Conservation (phyloP, 1,140 invertebrate genomes). For the Mizuhopecten yessoensis region DNA sequence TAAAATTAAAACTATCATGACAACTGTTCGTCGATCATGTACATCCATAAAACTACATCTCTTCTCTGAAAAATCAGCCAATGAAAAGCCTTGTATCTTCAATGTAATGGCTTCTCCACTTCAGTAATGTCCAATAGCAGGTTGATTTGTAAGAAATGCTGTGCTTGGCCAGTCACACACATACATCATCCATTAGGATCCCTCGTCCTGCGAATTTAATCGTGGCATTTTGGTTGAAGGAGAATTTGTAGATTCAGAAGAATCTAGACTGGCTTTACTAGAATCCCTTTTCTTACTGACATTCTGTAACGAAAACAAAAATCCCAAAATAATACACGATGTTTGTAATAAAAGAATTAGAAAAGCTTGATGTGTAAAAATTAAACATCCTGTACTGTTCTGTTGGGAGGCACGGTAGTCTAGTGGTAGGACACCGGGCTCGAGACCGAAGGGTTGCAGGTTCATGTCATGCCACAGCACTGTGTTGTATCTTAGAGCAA, state of each 20-base stretch:
- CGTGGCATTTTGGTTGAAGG: slow-evolving; percentile 73
- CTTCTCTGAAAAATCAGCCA: slow-evolving; percentile 31
- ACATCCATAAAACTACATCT: not conserved
- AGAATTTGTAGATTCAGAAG: slow-evolving; percentile 58
- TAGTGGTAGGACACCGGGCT: too few relatives aligned
- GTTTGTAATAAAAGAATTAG: not conserved
- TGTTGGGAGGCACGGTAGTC: too few relatives aligned
- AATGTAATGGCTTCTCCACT: not conserved
- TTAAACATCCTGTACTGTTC: too few relatives aligned
- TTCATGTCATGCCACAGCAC: too few relatives aligned
- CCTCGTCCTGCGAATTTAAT: slow-evolving; percentile 66
- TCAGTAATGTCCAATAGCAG: not conserved
- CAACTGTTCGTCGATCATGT: slow-evolving; percentile 9
- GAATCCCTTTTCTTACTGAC: slow-evolving; percentile 78
- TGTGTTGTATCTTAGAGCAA: too few relatives aligned
- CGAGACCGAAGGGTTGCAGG: too few relatives aligned
- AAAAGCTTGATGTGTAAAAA: too few relatives aligned
- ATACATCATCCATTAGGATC: slow-evolving; percentile 45
- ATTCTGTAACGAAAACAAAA: slow-evolving; percentile 68
- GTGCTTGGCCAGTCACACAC: slow-evolving; percentile 20
- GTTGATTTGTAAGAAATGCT: slow-evolving; percentile 37
- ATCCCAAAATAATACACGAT: not conserved
- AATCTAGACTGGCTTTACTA: slow-evolving; percentile 73
- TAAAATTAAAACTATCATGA: slow-evolving; percentile 19
- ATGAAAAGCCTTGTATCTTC: not conserved